Evolutionary conservation across 2,888 invertebrate species (phyloP).

Genomic region (Saturnia pavonia): DNA sequence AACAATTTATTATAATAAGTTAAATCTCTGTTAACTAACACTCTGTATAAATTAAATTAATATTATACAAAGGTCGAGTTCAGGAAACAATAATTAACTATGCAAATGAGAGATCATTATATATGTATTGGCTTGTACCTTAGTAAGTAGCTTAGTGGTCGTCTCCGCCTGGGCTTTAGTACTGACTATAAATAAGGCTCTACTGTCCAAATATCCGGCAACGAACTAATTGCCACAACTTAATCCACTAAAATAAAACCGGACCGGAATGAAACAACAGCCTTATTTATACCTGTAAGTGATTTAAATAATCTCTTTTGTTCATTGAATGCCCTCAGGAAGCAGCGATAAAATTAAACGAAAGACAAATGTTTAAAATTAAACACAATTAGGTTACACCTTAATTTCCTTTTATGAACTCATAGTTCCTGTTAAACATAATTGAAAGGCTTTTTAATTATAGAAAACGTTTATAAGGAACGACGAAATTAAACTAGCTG

Average conservation of each 20-base stretch:
- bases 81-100: constrained; percentile 29
- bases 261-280: constrained; percentile 43
- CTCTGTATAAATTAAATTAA: constrained; percentile 13
- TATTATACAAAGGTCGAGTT: constrained; percentile 22
- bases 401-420: constrained; percentile 9
- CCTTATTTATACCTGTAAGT: constrained; percentile 38
- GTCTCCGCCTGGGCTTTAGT: constrained; percentile 47
- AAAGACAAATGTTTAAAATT: constrained; percentile 28
- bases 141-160: constrained; percentile 53
- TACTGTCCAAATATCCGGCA: constrained; percentile 58
- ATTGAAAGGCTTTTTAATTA: neutral
- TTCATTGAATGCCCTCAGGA: constrained; percentile 34
- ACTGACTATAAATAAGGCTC: constrained; percentile 61
- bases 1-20: constrained; percentile 6
- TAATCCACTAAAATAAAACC: constrained; percentile 69
- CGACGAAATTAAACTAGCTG: neutral
- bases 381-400: constrained; percentile 21
- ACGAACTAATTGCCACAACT: constrained; percentile 63
- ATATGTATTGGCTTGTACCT: constrained; percentile 46
- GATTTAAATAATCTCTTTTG: constrained; percentile 43
- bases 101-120: constrained; percentile 35
- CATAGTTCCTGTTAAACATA: neutral
- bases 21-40: neutral
- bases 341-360: constrained; percentile 29
- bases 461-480: neutral